A percentile compares a stretch with the other conserved stretches of the same genome.
Evolutionary conservation across 2,797 vertebrate species (phyloP).

Genomic region (Sylvilagus floridanus): DNA sequence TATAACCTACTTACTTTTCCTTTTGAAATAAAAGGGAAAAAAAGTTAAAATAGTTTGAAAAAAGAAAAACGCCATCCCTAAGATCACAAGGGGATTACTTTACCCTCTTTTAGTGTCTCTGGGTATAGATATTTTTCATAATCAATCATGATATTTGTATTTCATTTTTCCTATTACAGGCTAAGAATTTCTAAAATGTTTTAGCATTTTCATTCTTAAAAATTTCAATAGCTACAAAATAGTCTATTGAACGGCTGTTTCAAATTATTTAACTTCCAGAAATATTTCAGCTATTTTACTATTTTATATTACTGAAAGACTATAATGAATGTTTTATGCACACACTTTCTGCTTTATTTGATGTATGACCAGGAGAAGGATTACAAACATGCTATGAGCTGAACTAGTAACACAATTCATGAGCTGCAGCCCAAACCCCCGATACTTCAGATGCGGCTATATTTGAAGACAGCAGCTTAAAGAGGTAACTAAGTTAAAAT

Average conservation of each 20-base stretch:
- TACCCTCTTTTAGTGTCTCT: not conserved
- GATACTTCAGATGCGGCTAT: not conserved
- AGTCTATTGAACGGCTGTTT: not conserved
- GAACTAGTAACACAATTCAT: not conserved
- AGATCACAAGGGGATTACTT: not conserved
- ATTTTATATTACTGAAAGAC: not conserved
- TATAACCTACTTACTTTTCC: not conserved
- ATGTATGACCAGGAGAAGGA: not conserved
- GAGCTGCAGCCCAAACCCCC: not conserved
- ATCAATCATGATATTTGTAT: not conserved
- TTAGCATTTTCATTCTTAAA: not conserved
- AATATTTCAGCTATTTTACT: not conserved
- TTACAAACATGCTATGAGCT: not conserved
- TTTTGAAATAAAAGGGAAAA: not conserved
- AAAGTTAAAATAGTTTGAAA: not conserved
- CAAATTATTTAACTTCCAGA: not conserved
- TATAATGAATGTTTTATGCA: not conserved
- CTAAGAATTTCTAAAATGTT: not conserved
- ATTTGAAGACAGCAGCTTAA: not conserved
- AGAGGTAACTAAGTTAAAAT: not conserved
- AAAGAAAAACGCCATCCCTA: not conserved
- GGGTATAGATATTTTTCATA: not conserved
- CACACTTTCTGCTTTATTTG: not conserved
- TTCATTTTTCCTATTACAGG: not conserved
- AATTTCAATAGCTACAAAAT: not conserved